Evolutionary conservation across 2,797 vertebrate species (phyloP).

Genomic region (Scyliorhinus canicula): DNA sequence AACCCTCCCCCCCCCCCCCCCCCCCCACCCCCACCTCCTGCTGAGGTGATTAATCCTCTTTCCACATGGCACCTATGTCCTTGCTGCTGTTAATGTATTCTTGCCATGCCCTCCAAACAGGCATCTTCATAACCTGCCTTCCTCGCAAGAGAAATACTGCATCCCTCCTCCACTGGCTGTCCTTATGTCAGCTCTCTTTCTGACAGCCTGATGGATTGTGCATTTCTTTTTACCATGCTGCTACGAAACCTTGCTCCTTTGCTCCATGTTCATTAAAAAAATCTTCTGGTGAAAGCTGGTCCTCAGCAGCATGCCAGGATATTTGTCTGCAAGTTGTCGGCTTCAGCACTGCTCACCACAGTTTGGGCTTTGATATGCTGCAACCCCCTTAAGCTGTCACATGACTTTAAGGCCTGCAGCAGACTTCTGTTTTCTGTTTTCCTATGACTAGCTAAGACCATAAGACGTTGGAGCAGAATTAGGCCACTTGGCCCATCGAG

Average conservation of each 20-base stretch:
- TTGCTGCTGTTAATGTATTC: neutral
- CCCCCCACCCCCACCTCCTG: neutral
- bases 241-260: neutral
- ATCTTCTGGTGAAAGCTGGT: neutral
- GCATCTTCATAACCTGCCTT: neutral
- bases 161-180: neutral
- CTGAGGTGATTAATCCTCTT: neutral
- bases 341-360: neutral
- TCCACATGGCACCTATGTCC: neutral
- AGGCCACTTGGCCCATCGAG: too few species aligned
- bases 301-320: neutral
- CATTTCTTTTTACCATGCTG: neutral
- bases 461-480: too few species aligned
- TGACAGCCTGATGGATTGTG: neutral
- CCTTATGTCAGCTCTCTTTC: neutral
- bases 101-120: neutral
- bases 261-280: neutral
- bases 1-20: too few species aligned
- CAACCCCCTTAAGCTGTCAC: neutral
- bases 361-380: neutral
- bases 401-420: neutral
- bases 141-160: neutral
- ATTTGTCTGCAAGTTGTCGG: neutral
- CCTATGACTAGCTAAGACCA: too few species aligned
- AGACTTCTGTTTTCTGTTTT: neutral